A percentile compares a stretch with the other conserved stretches of the same genome.
Evolutionary conservation across 2,113 vertebrate species (phyloP).

Genomic region (Microtus pennsylvanicus): DNA sequence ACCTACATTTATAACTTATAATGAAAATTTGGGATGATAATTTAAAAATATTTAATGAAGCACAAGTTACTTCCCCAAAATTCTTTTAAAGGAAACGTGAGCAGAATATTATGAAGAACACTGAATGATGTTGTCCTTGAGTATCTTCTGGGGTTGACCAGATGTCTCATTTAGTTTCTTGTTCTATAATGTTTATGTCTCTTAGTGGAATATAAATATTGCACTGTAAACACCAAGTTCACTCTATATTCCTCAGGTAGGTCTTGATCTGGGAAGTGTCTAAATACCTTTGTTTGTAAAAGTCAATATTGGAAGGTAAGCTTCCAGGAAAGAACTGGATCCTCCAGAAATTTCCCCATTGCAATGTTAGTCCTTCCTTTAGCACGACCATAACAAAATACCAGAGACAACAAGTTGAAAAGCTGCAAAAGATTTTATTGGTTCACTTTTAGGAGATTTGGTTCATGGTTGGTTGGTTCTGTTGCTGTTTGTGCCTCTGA

Average conservation of each 20-base stretch:
- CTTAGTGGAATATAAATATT: not conserved
- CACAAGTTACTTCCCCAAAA: not conserved
- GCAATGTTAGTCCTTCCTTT: not conserved
- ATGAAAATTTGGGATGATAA: slow-evolving; percentile 24
- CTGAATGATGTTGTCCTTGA: not conserved
- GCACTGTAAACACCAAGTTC: not conserved
- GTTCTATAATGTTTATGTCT: not conserved
- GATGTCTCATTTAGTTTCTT: not conserved
- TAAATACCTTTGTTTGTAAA: not conserved
- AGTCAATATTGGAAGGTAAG: not conserved
- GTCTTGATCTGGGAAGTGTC: not conserved
- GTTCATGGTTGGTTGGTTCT: not conserved
- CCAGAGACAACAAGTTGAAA: not conserved
- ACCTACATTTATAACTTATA: slow-evolving; percentile 15
- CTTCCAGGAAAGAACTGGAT: not conserved
- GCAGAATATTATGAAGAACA: not conserved
- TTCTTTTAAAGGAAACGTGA: not conserved
- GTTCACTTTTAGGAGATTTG: not conserved
- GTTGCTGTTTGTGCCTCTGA: not conserved
- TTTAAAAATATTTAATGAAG: slow-evolving; percentile 7
- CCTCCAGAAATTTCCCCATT: not conserved
- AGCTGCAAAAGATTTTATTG: not conserved
- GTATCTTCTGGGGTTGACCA: not conserved
- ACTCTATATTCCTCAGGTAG: not conserved
- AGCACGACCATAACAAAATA: not conserved